These are phyloP conservation scores for Orycteropus afer DNA, from an alignment of 2,113 vertebrate genomes.

Conservation along the genomic window DNA sequence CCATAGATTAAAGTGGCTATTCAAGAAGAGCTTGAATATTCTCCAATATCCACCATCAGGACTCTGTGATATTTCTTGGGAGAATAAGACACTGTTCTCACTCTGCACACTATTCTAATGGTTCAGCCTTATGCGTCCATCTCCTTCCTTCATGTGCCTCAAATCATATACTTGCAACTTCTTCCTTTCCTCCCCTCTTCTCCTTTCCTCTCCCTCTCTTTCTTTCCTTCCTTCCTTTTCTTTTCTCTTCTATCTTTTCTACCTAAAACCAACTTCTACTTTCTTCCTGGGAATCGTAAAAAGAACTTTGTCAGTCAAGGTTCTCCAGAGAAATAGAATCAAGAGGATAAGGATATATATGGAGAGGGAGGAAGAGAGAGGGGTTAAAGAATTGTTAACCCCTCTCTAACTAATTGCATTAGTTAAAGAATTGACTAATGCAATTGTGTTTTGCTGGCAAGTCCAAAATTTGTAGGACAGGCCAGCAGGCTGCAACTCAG, in stretches of 20 bases:
- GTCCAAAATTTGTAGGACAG: background rate
- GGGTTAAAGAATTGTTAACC: too few species aligned
- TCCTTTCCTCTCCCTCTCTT: background rate
- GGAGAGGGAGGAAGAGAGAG: too few species aligned
- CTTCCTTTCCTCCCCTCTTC: background rate
- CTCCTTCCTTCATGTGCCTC: background rate
- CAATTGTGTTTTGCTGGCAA: background rate
- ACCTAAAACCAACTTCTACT: too few species aligned
- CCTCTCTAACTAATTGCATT: too few species aligned
- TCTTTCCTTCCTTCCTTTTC: background rate
- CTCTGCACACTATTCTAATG: background rate
- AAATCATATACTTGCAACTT: background rate
- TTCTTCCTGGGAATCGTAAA: background rate
- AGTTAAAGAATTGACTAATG: too few species aligned
- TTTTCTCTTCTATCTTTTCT: background rate
- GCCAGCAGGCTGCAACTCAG: too few species aligned
- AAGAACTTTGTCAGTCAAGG: background rate
- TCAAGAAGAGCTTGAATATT: background rate
- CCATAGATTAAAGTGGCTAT: background rate
- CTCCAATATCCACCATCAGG: background rate
- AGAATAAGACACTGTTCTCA: background rate
- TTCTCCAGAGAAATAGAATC: too few species aligned
- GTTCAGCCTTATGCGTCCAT: fast-evolving
- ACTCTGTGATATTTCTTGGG: background rate
- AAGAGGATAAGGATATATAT: too few species aligned